Base-by-base conservation (phyloP, 2,888 invertebrate genomes). In the Coenonympha arcania region DNA sequence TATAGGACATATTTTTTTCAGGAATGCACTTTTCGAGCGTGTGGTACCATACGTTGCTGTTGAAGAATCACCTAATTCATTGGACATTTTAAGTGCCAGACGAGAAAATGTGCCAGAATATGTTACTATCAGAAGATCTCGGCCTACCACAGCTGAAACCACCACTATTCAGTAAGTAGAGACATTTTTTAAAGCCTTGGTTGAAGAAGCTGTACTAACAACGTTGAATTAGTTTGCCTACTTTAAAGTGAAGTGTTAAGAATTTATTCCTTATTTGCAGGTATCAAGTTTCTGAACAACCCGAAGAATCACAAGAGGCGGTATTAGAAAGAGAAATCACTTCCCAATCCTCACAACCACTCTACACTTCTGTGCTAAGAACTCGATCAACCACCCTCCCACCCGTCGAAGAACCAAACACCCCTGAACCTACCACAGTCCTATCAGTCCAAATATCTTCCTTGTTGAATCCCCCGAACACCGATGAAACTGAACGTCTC, bases 41-140 rank as follows among this genome's bases (percentile, higher is more conserved):
- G 63, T 71, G 0, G 81, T 79, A 48, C 63, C 81, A 0, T 68
- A 69, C 37, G 67, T 76, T 0, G 57, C 81, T 0, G 72, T 77
- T 3, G 70, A 76, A 2, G 80, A 80, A 8, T 60, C 70, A 4
- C 61, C 70, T 0, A 74, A 71, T 50, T 55, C 72, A 0, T 47
- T 80, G 36, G 78, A 83, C 45, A 67, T 79, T 8, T 52, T 66
- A 4, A 76, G 63, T 33, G 64, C 76, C 0, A 66, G 81, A 15
- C 69, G 77, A 30, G 84, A 84, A 40, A 78, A 73, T 50, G 62
- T 72, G 28, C 90, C 90, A 1, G 89, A 91, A 65, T 92, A 92
- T 63, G 90, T 91, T 2, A 91, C 91, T 2, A 91, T 93, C 31
- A 86, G 88, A 62, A 80, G 92, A 61, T 88, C 86, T 50, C 81